Base-by-base conservation (phyloP, 92 coral and sea anemone genomes). In the Isaurus tuberculatus region DNA sequence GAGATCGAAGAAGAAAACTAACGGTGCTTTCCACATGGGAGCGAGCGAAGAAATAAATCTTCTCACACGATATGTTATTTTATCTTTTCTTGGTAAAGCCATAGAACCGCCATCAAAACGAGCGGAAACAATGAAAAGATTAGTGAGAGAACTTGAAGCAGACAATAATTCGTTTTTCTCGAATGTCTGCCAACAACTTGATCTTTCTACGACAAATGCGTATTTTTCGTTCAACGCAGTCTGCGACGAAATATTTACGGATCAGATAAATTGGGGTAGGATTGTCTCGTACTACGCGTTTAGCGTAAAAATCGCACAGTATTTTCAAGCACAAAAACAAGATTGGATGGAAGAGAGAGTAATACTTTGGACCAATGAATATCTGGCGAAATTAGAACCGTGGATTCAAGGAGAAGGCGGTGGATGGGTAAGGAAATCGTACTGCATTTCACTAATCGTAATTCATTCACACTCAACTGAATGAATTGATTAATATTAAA, bases 231-330 rank as follows among this genome's bases (percentile, higher is more conserved):
- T 89, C 33, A 71, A 72, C 60, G 79, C 80, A 1, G 79, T 89
- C 29, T 88, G 84, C 19, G 92, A 89, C 64, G 87, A 89, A 36
- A 77, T 89, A 33, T 89, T 89, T 60, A 81, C 83, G 19, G 89
- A 89, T 64, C 78, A 87, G 37, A 81, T 81, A 48, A 89, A 89
- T 73, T 89, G 92, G 92, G 92, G 92, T 0, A 83, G 92, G 9
- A 86, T 89, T 6, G 82, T 86, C 36, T 86, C 92, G 2, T 81
- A 72, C 55, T 81, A 73, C 42, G 90, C 92, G 10, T 89, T 89
- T 79, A 83, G 89, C 32, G 92, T 86, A 19, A 87, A 89, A 66
- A 73, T 86, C 23, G 92, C 90, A 9, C 89, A 86, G 87, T 83
- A 53, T 81, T 89, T 89, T 29, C 36, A 80, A 55, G 81, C 60